These are phyloP conservation scores for Poeciliopsis turrubarensis DNA, from an alignment of 2,113 vertebrate genomes.

Conservation along the genomic window DNA sequence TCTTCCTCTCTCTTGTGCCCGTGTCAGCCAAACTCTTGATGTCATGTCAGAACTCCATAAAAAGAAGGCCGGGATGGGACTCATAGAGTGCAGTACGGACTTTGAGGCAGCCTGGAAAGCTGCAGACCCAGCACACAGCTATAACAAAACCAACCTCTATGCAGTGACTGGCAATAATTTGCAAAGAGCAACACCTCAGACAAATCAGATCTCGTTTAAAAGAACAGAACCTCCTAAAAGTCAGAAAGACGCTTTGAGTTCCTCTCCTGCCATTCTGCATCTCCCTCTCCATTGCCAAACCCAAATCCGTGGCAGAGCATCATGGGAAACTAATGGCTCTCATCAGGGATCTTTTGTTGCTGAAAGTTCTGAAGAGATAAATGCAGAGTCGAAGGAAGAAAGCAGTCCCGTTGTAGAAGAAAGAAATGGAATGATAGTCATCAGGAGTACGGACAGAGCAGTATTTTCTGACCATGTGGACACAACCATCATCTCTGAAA, in stretches of 20 bases:
- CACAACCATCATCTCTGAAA: slow-evolving; percentile 48
- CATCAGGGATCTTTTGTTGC: slow-evolving; percentile 46
- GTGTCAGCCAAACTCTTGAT: slow-evolving; percentile 71
- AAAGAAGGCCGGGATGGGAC: slow-evolving; percentile 62
- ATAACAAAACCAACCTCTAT: slow-evolving; percentile 57
- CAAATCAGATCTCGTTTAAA: slow-evolving; percentile 60
- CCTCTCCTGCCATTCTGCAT: slow-evolving; percentile 75
- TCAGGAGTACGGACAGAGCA: slow-evolving; percentile 66
- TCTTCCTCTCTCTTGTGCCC: slow-evolving; percentile 71
- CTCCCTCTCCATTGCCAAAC: slow-evolving; percentile 77
- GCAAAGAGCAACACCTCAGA: slow-evolving; percentile 53
- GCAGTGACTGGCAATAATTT: slow-evolving; percentile 53
- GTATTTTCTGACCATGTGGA: slow-evolving; percentile 61
- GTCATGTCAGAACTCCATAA: slow-evolving; percentile 67
- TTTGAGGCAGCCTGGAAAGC: slow-evolving; percentile 75
- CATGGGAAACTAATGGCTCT: slow-evolving; percentile 57
- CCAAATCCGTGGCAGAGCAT: slow-evolving; percentile 63
- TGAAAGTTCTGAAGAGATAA: slow-evolving; percentile 18
- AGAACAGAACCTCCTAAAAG: slow-evolving; percentile 46
- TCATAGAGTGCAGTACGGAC: slow-evolving; percentile 71
- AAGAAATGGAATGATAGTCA: slow-evolving; percentile 58
- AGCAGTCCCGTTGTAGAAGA: slow-evolving; percentile 54
- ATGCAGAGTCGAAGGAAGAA: slow-evolving; percentile 38
- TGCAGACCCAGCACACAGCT: slow-evolving; percentile 54
- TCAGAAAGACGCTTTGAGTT: slow-evolving; percentile 60